Evolutionary conservation across 2,113 vertebrate genomes (phyloP), one percentile per base, ranked within the genome.

Genomic region (Mandrillus leucophaeus): DNA sequence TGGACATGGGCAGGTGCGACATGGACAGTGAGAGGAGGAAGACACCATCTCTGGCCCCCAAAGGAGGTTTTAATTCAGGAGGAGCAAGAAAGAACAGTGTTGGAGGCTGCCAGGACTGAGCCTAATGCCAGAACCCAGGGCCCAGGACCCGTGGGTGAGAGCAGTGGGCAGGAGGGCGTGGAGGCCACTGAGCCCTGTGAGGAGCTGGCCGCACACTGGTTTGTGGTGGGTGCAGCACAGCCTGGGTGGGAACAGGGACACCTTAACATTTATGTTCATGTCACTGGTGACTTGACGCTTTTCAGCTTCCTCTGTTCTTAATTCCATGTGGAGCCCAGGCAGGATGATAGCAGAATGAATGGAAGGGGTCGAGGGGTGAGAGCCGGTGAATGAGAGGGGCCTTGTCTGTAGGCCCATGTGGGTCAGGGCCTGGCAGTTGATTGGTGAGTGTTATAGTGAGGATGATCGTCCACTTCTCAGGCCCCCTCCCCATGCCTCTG

Each of bases 391-490:
- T 0, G 52, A 55, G 23, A 4, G 27, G 30, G 50, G 52, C 66
- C 50, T 20, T 32, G 22, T 43, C 76, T 18, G 59, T 8, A 48
- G 76, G 23, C 25, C n/a, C 38, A 27, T 1, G 0, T 0, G 0
- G 2, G 18, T 4, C 20, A 0, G 48, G 48, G 57, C 27, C 43
- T 45, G 1, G 8, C 1, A 1, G 1, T 6, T 1, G 16, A 27
- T 35, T 11, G 22, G 17, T 8, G 14, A n/a, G 30, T 10, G 8
- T 30, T 11, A 1, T 0, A 0, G 0, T 8, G 20, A 48, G 40
- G 35, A n/a, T 0, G 0, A 5, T 4, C 40, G 6, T 3, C 20
- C 48, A 35, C n/a, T 20, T 23, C 8, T 4, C 18, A 18, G 8
- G 11, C 45, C 86, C 27, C 12, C 23, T 52, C 40, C 50, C 38